A percentile compares a stretch with the other conserved stretches of the same genome.
phyloP scores from a whole-genome alignment of 1,140 invertebrate genomes.

The Drosophila rufa region DNA sequence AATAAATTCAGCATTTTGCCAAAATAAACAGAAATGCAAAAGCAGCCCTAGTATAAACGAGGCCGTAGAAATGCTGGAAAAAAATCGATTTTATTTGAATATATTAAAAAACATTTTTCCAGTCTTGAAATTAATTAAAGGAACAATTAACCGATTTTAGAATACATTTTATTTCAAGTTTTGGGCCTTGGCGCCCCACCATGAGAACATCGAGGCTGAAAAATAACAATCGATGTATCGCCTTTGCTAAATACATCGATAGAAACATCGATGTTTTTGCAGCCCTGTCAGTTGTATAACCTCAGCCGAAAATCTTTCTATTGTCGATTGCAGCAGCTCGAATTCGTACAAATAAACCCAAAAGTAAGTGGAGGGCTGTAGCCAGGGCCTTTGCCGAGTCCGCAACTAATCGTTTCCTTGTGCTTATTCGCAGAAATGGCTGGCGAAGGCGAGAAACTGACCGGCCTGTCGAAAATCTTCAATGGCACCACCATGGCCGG shows the following conservation, averaged over 20 bases:
- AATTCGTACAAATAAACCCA: constrained; percentile 41
- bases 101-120: too few species aligned
- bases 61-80: too few species aligned
- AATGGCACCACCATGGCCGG: constrained; percentile 88
- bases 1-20: too few species aligned
- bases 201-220: too few species aligned
- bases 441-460: constrained; percentile 88
- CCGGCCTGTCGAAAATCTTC: constrained; percentile 88
- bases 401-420: not conserved
- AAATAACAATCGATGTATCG: constrained; percentile 1
- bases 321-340: constrained; percentile 33
- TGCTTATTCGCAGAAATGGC: constrained; percentile 86
- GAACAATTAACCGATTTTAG: too few species aligned
- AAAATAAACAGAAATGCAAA: too few species aligned
- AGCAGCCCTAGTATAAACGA: too few species aligned
- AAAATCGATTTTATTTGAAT: too few species aligned
- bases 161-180: too few species aligned
- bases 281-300: constrained; percentile 68
- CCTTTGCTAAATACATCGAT: not conserved
- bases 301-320: constrained; percentile 57
- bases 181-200: too few species aligned
- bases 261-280: not conserved
- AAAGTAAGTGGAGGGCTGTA: constrained; percentile 34
- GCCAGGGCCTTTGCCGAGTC: not conserved
- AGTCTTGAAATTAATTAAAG: too few species aligned